These are phyloP conservation scores for Drosophila burlai DNA, from an alignment of 1,140 invertebrate genomes.

Conservation along the genomic window DNA sequence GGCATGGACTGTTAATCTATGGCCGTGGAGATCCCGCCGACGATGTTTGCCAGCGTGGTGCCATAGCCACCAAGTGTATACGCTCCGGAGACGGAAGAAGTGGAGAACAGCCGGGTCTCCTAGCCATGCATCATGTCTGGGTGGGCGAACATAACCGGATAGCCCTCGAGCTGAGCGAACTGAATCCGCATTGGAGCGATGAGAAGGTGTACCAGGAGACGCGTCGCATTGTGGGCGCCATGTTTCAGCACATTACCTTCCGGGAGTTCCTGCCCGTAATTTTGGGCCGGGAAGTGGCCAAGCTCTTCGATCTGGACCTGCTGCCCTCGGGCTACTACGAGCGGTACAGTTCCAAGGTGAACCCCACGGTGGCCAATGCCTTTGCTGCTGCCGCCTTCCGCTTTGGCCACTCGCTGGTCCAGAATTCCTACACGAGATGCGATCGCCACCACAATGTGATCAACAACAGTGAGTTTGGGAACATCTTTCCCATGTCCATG, in stretches of 20 bases:
- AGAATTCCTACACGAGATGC: conserved; percentile 90
- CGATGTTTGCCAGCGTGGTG: conserved; percentile 89
- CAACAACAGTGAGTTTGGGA: conserved; percentile 87
- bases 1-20: conserved; percentile 90
- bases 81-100: conserved; percentile 92
- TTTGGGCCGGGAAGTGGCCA: conserved; percentile 90
- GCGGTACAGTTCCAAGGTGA: conserved; percentile 92
- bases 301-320: conserved; percentile 89
- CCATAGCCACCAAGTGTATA: conserved; percentile 89
- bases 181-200: conserved; percentile 95
- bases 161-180: conserved; percentile 89
- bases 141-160: conserved; percentile 96
- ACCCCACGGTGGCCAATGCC: conserved; percentile 95
- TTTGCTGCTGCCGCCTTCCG: conserved; percentile 98
- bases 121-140: conserved; percentile 94
- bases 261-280: conserved; percentile 95
- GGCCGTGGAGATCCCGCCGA: conserved; percentile 88
- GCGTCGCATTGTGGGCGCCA: conserved; percentile 91
- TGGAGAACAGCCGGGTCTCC: conserved; percentile 94
- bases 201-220: conserved; percentile 95
- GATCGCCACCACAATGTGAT: conserved; percentile 88
- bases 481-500: neutral
- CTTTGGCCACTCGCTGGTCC: conserved; percentile 97
- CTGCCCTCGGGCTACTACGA: conserved; percentile 88
- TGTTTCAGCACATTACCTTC: conserved; percentile 95